A percentile compares a stretch with the other conserved stretches of the same genome.
phyloP scores from a whole-genome alignment of 2,888 invertebrate genomes.

The Amblyteles armatorius region DNA sequence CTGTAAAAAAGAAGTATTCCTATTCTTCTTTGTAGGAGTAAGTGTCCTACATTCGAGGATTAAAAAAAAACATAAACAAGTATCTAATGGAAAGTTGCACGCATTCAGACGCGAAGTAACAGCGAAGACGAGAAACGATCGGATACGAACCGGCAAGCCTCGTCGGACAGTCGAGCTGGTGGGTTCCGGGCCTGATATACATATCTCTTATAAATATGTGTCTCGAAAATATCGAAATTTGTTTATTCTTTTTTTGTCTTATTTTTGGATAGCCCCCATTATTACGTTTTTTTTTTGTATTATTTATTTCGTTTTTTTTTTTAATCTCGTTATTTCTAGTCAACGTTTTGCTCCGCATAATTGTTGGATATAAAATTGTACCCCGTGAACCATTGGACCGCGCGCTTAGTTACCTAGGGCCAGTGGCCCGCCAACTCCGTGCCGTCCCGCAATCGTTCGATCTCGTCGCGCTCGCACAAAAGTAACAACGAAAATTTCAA shows the following conservation, averaged over 20 bases:
- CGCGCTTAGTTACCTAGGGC: constrained; percentile 71
- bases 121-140: constrained; percentile 30
- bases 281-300: constrained; percentile 57
- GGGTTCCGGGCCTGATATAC: constrained; percentile 79
- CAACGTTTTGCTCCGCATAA: constrained; percentile 70
- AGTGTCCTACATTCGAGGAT: constrained; percentile 26
- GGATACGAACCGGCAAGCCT: constrained; percentile 50
- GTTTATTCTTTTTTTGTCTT: constrained; percentile 55
- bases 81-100: constrained; percentile 8
- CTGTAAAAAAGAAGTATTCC: constrained; percentile 13
- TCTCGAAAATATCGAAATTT: constrained; percentile 79
- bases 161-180: constrained; percentile 71
- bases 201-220: constrained; percentile 78
- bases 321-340: constrained; percentile 61
- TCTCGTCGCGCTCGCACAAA: constrained; percentile 28
- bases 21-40: constrained; percentile 22
- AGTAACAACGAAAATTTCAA: constrained; percentile 3
- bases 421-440: constrained; percentile 70
- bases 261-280: constrained; percentile 67
- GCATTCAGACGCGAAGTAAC: neutral
- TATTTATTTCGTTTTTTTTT: constrained; percentile 55
- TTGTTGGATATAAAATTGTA: constrained; percentile 82
- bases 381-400: constrained; percentile 84
- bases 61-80: constrained; percentile 38
- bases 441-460: constrained; percentile 47